Conservation (phyloP, 2,797 vertebrate species). For the Orestias chungarensis region DNA sequence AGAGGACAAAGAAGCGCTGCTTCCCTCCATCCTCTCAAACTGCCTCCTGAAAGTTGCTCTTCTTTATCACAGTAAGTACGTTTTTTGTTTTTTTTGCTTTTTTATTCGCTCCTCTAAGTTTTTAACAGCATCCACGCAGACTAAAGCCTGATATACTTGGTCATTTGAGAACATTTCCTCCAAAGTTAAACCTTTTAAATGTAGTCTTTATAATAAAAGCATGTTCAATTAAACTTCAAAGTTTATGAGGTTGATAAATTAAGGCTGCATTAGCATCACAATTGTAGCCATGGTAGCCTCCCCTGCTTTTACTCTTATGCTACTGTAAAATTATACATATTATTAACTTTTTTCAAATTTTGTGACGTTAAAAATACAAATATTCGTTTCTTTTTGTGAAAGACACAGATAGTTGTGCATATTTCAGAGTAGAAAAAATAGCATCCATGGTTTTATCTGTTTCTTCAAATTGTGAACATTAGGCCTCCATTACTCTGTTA, state of each 20-base stretch:
- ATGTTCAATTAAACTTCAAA: not conserved
- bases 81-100: not conserved
- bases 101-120: not conserved
- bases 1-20: slow-evolving; percentile 47
- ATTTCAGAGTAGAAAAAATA: not conserved
- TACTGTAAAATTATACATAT: not conserved
- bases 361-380: not conserved
- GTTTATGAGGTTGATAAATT: not conserved
- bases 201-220: too few relatives aligned
- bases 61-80: slow-evolving; percentile 53
- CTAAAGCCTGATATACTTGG: not conserved
- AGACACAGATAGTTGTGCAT: not conserved
- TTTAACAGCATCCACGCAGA: slow-evolving; percentile 5
- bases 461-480: not conserved
- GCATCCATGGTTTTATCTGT: not conserved
- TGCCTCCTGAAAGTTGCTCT: not conserved
- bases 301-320: not conserved
- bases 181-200: not conserved
- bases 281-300: not conserved
- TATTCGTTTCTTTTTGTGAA: not conserved
- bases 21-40: slow-evolving; percentile 29
- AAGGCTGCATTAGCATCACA: not conserved
- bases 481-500: not conserved
- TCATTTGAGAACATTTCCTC: not conserved
- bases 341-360: not conserved